These are phyloP conservation scores for Drosophila tripunctata DNA, from an alignment of 2,888 invertebrate species.

Conservation along the genomic window DNA sequence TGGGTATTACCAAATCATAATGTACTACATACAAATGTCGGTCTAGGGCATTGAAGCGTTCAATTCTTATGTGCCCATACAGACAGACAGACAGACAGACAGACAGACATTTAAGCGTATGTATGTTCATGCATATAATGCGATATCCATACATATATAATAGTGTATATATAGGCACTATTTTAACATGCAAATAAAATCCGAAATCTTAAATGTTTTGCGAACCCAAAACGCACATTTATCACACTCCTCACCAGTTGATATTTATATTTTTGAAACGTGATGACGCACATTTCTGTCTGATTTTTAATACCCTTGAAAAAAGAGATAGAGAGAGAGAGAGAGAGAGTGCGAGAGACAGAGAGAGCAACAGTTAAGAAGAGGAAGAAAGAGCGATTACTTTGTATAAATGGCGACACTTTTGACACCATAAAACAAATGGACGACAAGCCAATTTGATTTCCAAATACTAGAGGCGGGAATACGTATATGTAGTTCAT, in stretches of 20 bases:
- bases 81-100: neutral
- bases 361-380: no score
- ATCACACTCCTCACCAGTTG: constrained; percentile 4
- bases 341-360: no score
- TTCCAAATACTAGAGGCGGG: no score
- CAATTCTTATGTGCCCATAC: constrained; percentile 1
- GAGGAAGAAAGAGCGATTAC: neutral
- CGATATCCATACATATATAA: neutral
- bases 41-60: constrained; percentile 36
- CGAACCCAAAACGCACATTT: constrained; percentile 25
- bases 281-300: constrained; percentile 43
- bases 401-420: constrained; percentile 3
- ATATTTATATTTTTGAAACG: constrained; percentile 38
- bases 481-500: no score
- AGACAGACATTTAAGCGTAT: neutral
- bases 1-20: constrained; percentile 24
- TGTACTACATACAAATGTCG: constrained; percentile 8
- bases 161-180: neutral
- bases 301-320: neutral
- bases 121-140: neutral
- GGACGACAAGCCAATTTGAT: neutral
- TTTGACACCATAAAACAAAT: neutral
- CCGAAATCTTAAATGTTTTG: constrained; percentile 17
- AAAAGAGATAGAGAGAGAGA: neutral
- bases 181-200: constrained; percentile 17